Conservation (phyloP, 2,113 vertebrate species). For the Gadus chalcogrammus region DNA sequence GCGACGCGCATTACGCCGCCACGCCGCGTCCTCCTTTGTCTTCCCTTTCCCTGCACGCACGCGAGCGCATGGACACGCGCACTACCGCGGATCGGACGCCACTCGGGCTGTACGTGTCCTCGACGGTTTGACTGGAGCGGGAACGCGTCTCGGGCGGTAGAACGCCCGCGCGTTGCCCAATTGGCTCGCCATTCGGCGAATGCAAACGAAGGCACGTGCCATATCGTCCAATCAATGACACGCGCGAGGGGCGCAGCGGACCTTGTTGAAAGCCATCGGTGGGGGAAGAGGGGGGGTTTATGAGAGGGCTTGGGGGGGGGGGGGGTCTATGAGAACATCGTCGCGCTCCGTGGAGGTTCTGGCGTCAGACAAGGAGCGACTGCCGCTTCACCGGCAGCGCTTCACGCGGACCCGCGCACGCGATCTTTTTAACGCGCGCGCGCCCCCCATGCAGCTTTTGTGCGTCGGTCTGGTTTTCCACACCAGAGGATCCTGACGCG, state of each 20-base stretch:
- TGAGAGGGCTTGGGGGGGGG: too few species aligned
- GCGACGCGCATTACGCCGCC: background rate
- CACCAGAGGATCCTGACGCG: background rate
- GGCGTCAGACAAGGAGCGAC: background rate
- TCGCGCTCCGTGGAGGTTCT: too few species aligned
- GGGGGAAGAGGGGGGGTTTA: too few species aligned
- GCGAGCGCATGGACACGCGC: too few species aligned
- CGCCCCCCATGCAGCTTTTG: constrained; percentile 7
- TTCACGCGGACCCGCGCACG: too few species aligned
- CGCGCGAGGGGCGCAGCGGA: constrained; percentile 42
- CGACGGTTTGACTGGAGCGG: too few species aligned
- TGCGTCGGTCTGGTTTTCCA: constrained; percentile 6
- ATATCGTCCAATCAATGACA: constrained; percentile 60
- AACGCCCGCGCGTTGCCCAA: constrained; percentile 16
- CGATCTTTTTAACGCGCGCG: constrained; percentile 11
- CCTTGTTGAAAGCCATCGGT: constrained; percentile 24
- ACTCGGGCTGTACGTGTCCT: too few species aligned
- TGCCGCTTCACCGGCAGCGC: background rate
- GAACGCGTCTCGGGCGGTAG: too few species aligned
- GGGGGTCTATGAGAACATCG: too few species aligned
- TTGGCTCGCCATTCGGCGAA: constrained; percentile 44
- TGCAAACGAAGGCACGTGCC: constrained; percentile 41
- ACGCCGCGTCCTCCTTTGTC: background rate
- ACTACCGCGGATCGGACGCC: too few species aligned
- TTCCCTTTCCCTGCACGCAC: background rate